These are phyloP conservation scores for Andrena praecox DNA, from an alignment of 2,888 invertebrate genomes.

Conservation along the genomic window DNA sequence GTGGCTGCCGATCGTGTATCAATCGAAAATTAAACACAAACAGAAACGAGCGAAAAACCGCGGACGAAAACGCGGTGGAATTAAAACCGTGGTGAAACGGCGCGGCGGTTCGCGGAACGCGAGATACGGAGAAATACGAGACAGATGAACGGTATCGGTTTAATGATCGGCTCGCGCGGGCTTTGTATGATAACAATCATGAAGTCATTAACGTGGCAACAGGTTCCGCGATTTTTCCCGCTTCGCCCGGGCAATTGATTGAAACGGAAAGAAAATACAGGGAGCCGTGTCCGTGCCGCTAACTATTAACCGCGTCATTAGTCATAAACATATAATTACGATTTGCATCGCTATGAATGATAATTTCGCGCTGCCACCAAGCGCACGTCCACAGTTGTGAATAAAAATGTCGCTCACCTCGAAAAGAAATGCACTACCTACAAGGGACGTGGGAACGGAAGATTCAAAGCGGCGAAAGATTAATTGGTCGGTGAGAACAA, in stretches of 20 bases:
- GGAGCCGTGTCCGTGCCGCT: slow-evolving; percentile 65
- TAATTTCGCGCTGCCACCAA: slow-evolving; percentile 17
- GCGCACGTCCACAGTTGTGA: background rate
- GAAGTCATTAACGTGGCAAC: slow-evolving; percentile 69
- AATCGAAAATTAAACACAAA: background rate
- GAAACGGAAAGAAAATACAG: slow-evolving; percentile 68
- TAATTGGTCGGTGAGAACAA: background rate
- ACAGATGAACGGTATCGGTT: slow-evolving; percentile 58
- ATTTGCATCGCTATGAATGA: slow-evolving; percentile 61
- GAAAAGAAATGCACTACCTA: background rate
- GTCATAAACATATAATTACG: slow-evolving; percentile 67
- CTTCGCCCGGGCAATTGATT: slow-evolving; percentile 63
- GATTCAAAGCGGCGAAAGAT: background rate
- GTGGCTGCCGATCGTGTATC: background rate
- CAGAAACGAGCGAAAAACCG: background rate
- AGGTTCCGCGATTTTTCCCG: slow-evolving; percentile 65
- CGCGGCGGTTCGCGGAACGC: background rate
- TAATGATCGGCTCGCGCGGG: slow-evolving; percentile 59
- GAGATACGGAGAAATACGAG: slow-evolving; percentile 28
- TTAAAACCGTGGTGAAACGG: background rate
- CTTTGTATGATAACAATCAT: slow-evolving; percentile 65
- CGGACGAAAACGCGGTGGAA: slow-evolving; percentile 13
- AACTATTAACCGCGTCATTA: slow-evolving; percentile 69
- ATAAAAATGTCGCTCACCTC: background rate
- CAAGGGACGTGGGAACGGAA: background rate